phyloP scores from a whole-genome alignment of 2,888 invertebrate genomes.

The Rhimphoctona megacephalus region DNA sequence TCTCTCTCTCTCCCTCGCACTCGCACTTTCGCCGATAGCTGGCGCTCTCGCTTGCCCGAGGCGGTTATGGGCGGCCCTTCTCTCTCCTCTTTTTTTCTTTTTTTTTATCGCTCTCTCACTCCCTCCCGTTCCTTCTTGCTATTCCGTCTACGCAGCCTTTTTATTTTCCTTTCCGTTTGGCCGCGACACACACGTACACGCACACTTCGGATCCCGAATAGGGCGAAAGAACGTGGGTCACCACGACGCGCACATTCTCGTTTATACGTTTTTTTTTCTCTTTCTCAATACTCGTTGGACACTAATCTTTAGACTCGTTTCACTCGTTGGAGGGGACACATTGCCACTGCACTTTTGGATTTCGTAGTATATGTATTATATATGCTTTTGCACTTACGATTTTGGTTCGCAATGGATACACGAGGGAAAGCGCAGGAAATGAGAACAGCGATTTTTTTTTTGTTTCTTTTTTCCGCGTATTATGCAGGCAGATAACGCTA shows the following conservation, averaged over 20 bases:
- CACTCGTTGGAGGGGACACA: conserved; percentile 22
- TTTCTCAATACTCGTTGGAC: conserved; percentile 32
- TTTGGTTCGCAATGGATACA: conserved; percentile 26
- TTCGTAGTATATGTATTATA: conserved; percentile 17
- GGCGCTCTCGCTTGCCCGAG: conserved; percentile 63
- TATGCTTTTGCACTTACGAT: conserved; percentile 42
- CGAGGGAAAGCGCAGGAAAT: conserved; percentile 52
- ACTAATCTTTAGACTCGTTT: conserved; percentile 43
- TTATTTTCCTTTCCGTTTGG: conserved; percentile 49
- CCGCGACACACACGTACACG: conserved; percentile 21
- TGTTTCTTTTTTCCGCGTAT: conserved; percentile 31
- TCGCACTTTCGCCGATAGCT: conserved; percentile 46
- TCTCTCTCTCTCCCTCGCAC: conserved; percentile 33
- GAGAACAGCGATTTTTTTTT: conserved; percentile 51
- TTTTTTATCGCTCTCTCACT: conserved; percentile 47
- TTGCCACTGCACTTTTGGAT: conserved; percentile 16
- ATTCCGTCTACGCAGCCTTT: conserved; percentile 58
- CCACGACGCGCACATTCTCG: conserved; percentile 49
- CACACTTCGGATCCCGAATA: conserved; percentile 47
- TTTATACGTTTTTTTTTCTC: conserved; percentile 37
- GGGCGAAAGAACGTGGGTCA: conserved; percentile 59
- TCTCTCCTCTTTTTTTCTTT: conserved; percentile 38
- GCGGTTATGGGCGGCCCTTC: conserved; percentile 54
- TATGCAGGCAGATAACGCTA: conserved; percentile 48
- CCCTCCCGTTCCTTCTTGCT: conserved; percentile 51